A percentile compares a stretch with the other conserved stretches of the same genome.
These are phyloP conservation scores for Tyto alba DNA, from an alignment of 2,113 vertebrate species.

Conservation along the genomic window DNA sequence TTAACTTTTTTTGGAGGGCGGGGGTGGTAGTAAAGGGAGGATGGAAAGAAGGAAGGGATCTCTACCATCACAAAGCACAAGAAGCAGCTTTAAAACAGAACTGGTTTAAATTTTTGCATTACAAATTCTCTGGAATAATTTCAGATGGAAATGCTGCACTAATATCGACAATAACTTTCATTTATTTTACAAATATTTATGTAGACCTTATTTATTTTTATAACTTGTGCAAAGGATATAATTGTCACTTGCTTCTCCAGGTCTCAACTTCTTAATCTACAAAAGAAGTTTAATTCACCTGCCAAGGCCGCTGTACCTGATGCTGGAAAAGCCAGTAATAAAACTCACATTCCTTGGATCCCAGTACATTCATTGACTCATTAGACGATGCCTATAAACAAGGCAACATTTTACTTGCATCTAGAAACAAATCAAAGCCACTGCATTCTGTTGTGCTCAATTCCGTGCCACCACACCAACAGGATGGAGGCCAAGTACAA, in stretches of 20 bases:
- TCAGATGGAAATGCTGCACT: neutral
- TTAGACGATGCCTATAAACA: neutral
- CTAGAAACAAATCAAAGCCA: neutral
- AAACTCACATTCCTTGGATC: neutral
- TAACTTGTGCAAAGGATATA: neutral
- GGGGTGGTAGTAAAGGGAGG: neutral
- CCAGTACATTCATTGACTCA: neutral
- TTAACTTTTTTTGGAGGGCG: neutral
- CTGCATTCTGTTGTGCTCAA: neutral
- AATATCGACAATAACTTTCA: neutral
- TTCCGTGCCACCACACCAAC: neutral
- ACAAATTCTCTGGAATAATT: neutral
- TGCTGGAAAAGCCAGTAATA: neutral
- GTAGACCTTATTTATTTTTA: neutral
- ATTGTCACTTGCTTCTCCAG: neutral
- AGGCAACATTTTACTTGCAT: neutral
- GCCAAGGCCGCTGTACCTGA: neutral
- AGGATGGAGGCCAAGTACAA: neutral
- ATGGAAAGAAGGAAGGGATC: neutral
- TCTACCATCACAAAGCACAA: neutral
- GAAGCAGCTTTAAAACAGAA: neutral
- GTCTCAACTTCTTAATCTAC: neutral
- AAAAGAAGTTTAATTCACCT: neutral
- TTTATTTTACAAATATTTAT: neutral
- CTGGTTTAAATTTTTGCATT: neutral